Base-by-base conservation (phyloP, 2,113 vertebrate genomes). In the Sorex araneus region DNA sequence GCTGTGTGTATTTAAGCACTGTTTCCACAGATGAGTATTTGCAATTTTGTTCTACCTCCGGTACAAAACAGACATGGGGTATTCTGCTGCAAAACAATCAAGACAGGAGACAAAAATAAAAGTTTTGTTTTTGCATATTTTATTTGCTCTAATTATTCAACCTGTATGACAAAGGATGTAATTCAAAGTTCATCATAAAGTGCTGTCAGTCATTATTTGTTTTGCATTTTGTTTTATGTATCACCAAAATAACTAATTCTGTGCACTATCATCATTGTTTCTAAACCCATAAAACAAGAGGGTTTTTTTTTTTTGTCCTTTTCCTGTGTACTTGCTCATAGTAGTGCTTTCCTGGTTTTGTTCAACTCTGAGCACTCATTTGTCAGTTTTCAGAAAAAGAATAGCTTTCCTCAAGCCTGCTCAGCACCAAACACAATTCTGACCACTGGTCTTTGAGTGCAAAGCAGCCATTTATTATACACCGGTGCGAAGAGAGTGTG, bases 151-250 rank as follows among this genome's bases (percentile, higher is more conserved):
- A 50, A 13, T 50, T 50, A 50, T 50, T 50, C 47, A 50, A 50
- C 47, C 47, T 50, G 13, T 12, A 50, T 50, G 9, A 50, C 47
- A 50, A 13, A 50, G 47, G 47, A 6, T 50, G 10, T 50, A 50
- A 50, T 13, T 13, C 13, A 50, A 50, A 12, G 13, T 50, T 50
- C 47, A 50, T 50, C 47, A 50, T 50, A 50, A 50, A 50, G 47
- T 63, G 25, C 19, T 63, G 8, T 23, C 25, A 28, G 82, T 16
- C 47, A 40, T 92, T 76, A 60, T 73, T 83, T 93, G 36, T 78
- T 87, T 79, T 83, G 3, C 5, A 80, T 81, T 89, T 78, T 76
- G 80, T 81, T 47, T 70, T 60, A 47, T 47, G 30, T 69, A 16
- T 57, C 60, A 71, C 12, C 7, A 67, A 34, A 76, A 40, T 87